Evolutionary conservation across 2,888 invertebrate genomes (phyloP).

Genomic region (Myopa testacea): DNA sequence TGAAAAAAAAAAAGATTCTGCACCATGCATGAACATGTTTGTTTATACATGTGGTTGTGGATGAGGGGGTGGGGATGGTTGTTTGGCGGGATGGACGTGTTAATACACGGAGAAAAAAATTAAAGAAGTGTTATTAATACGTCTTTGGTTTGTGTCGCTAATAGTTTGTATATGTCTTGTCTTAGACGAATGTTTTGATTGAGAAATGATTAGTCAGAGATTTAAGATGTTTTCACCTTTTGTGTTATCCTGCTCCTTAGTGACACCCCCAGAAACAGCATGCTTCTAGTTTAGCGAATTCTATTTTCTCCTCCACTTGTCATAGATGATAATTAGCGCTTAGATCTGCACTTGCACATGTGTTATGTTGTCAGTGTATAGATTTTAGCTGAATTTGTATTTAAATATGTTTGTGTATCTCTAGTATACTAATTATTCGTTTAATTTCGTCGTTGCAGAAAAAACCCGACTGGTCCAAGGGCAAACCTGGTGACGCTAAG

Average conservation of each 20-base stretch:
- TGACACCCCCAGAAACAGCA: too few relatives aligned
- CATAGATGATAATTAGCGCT: too few relatives aligned
- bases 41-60: conserved; percentile 4
- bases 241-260: too few relatives aligned
- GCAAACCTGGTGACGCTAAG: conserved; percentile 88
- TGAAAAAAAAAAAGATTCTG: conserved; percentile 16
- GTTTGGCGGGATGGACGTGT: not conserved
- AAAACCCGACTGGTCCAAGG: conserved; percentile 95
- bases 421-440: too few relatives aligned
- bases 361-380: not conserved
- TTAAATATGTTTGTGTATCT: too few relatives aligned
- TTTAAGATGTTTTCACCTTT: too few relatives aligned
- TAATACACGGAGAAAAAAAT: not conserved
- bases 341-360: too few relatives aligned
- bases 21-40: conserved; percentile 38
- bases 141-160: conserved; percentile 12
- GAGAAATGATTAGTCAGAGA: too few relatives aligned
- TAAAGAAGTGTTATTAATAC: not conserved
- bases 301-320: too few relatives aligned
- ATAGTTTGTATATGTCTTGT: not conserved
- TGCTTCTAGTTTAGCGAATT: too few relatives aligned
- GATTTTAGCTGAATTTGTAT: not conserved
- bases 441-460: conserved; percentile 74
- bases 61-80: not conserved
- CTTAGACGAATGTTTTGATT: too few relatives aligned